Base-by-base conservation (phyloP, 2,797 vertebrate species). In the Poecile montanus region DNA sequence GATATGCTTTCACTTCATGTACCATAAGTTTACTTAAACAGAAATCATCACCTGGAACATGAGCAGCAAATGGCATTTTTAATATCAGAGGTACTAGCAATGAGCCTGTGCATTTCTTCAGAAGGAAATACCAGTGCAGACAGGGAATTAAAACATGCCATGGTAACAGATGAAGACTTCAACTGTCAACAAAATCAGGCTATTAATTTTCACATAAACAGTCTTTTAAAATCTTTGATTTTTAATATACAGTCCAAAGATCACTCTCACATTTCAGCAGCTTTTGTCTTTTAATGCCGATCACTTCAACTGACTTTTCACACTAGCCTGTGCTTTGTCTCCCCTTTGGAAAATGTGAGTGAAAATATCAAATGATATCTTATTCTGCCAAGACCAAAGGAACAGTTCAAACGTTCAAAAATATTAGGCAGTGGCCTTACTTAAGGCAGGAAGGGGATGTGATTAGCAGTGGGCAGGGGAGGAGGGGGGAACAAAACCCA, bases 141-240 rank as follows among this genome's bases (percentile, higher is more conserved):
- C 34, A 96, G 68, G 70, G 82, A 94, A 95, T 95, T 92, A 95
- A 95, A 95, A 95, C 71, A 95, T 93, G 70, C 81, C 85, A 92
- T 87, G 76, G 91, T 67, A 97, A 96, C 80, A 96, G 88, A 88
- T 95, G 85, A 96, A 94, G 75, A 78, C 62, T 92, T 96, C 91
- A 95, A 95, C 90, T 81, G 93, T 93, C 85, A 95, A 95, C 73
- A 94, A 96, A 95, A 91, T 89, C 88, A 93, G 86, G 57, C 68
- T 91, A 95, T 90, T 95, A 84, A 95, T 96, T 96, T 47, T 51
- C 88, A 91, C 67, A 86, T 85, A 91, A 96, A 89, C 90, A 96
- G 68, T 77, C 51, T 85, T 89, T 91, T 88, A 34, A 91, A 88
- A 94, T 92, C 67, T 91, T 93, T 75, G 62, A 47, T 85, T 85